phyloP scores from a whole-genome alignment of 2,797 vertebrate species.

The Euthynnus affinis region DNA sequence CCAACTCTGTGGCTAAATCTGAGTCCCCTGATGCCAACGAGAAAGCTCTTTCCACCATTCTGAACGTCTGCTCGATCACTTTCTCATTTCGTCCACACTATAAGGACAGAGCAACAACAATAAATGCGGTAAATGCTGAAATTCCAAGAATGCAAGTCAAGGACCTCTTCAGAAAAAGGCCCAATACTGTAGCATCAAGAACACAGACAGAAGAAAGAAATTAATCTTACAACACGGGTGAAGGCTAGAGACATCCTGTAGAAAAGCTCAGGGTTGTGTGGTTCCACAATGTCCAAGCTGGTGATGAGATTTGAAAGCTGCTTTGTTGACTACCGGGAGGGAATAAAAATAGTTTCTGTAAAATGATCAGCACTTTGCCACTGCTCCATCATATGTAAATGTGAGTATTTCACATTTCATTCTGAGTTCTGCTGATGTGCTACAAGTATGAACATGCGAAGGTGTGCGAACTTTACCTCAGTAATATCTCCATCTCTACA shows the following conservation, averaged over 20 bases:
- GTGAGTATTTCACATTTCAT: neutral
- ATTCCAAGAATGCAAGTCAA: neutral
- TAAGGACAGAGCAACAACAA: neutral
- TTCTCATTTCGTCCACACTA: conserved; percentile 94
- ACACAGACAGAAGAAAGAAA: conserved; percentile 9
- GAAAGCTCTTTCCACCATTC: conserved; percentile 92
- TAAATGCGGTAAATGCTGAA: neutral
- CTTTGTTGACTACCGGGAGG: conserved; percentile 86
- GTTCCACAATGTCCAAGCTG: conserved; percentile 90
- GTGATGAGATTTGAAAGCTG: conserved; percentile 89
- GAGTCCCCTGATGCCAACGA: conserved; percentile 85
- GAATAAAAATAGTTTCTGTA: conserved; percentile 40
- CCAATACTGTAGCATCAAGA: neutral
- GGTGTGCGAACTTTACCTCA: conserved; percentile 84
- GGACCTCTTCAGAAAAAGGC: neutral
- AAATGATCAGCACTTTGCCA: conserved; percentile 22
- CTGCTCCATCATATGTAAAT: conserved; percentile 3
- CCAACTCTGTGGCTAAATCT: conserved; percentile 94
- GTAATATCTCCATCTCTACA: conserved; percentile 92
- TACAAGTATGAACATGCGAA: neutral
- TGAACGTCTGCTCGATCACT: conserved; percentile 91
- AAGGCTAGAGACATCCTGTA: conserved; percentile 94
- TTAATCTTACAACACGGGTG: conserved; percentile 91
- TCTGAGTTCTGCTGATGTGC: conserved; percentile 3
- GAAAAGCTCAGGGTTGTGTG: conserved; percentile 90